These are phyloP conservation scores for Stenurella melanura DNA, from an alignment of 2,888 invertebrate species.

Conservation along the genomic window DNA sequence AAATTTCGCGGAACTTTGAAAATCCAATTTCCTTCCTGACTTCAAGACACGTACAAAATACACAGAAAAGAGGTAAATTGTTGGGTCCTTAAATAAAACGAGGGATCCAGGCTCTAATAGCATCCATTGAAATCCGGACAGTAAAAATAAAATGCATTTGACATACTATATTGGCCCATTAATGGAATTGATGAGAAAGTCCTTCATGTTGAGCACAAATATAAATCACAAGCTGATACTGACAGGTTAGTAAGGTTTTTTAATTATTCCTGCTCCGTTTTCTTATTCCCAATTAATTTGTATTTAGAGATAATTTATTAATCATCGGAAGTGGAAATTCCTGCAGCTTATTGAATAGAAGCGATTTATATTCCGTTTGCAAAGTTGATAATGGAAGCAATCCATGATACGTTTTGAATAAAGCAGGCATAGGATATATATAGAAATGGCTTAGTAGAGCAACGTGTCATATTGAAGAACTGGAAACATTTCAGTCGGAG, in stretches of 20 bases:
- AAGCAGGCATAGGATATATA: neutral
- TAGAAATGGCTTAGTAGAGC: neutral
- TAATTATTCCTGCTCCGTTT: neutral
- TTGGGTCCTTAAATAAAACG: neutral
- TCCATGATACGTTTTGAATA: neutral
- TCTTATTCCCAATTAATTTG: constrained; percentile 3
- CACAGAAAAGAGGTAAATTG: neutral
- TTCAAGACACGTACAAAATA: neutral
- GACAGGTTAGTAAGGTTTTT: constrained; percentile 1
- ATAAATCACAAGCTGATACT: neutral
- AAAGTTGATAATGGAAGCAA: neutral
- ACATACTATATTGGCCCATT: constrained; percentile 3
- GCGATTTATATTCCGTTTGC: neutral
- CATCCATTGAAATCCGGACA: constrained; percentile 1
- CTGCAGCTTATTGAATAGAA: neutral
- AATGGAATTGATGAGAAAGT: neutral
- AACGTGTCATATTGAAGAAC: neutral
- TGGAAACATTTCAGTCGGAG: neutral
- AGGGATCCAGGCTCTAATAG: neutral
- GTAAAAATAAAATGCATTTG: constrained; percentile 1
- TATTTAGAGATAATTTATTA: neutral
- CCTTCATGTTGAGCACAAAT: neutral
- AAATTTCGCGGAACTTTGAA: neutral
- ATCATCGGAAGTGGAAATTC: neutral
- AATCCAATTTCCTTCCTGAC: neutral